Conservation (phyloP, 2,113 vertebrate genomes). For the Neogobius melanostomus region DNA sequence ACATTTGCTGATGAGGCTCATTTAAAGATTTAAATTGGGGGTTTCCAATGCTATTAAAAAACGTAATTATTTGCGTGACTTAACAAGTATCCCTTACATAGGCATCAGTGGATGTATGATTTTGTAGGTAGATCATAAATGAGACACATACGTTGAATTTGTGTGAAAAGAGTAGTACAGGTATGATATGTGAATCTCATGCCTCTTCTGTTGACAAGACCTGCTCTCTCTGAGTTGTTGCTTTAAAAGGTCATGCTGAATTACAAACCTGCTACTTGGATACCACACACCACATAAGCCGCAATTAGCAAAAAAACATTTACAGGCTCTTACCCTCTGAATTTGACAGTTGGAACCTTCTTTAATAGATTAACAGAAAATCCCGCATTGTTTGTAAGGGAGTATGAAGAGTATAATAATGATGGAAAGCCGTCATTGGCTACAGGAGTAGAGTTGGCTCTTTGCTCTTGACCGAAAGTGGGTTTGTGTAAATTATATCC, state of each 20-base stretch:
- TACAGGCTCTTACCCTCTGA: slow-evolving; percentile 16
- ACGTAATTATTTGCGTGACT: no score
- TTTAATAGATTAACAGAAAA: slow-evolving; percentile 33
- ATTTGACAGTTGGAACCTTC: slow-evolving; percentile 48
- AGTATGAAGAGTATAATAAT: slow-evolving; percentile 7
- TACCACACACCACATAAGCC: slow-evolving; percentile 18
- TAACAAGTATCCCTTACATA: no score
- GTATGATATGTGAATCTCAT: neutral
- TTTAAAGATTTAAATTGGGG: no score
- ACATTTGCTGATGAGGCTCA: no score
- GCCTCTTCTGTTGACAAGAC: neutral
- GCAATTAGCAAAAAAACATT: slow-evolving; percentile 20
- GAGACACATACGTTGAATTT: no score
- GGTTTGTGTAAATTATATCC: slow-evolving; percentile 74
- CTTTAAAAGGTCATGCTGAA: slow-evolving; percentile 14
- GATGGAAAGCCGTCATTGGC: slow-evolving; percentile 27
- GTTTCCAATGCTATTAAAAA: no score
- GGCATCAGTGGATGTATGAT: no score
- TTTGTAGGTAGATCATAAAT: no score
- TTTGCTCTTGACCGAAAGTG: slow-evolving; percentile 66
- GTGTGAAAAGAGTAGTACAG: no score
- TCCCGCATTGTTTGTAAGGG: slow-evolving; percentile 8
- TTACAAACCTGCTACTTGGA: slow-evolving; percentile 5
- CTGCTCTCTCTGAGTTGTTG: neutral
- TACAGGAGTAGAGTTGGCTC: slow-evolving; percentile 57